Percentiles rank a stretch among this genome's conserved stretches.
Evolutionary conservation across 2,888 invertebrate species (phyloP).

Genomic region (Mellilla xanthometata): DNA sequence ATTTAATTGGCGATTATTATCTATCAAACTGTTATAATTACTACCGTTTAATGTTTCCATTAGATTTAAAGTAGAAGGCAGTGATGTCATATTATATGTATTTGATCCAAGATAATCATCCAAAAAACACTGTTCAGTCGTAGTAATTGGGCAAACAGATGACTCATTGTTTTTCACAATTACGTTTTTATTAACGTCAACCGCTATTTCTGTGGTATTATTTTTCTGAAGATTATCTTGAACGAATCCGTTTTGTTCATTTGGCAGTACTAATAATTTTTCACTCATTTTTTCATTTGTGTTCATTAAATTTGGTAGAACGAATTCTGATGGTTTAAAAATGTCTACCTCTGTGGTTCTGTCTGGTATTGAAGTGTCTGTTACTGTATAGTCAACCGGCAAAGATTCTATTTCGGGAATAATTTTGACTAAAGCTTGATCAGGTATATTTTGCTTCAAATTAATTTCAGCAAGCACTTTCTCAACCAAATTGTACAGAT

Average conservation of each 20-base stretch:
- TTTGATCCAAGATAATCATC: background rate
- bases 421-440: background rate
- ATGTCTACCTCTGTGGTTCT: background rate
- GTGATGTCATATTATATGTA: background rate
- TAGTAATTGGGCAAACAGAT: constrained; percentile 1
- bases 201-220: no score
- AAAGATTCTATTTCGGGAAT: background rate
- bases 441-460: background rate
- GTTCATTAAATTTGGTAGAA: background rate
- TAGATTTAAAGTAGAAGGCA: background rate
- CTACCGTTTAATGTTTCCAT: constrained; percentile 10
- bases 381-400: background rate
- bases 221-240: no score
- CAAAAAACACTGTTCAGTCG: constrained; percentile 3
- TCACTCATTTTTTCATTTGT: background rate
- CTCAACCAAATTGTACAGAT: background rate
- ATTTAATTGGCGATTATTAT: no score
- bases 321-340: background rate
- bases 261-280: no score
- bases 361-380: background rate
- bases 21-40: background rate
- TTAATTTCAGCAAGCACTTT: background rate
- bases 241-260: no score
- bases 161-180: background rate
- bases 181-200: background rate